These are phyloP conservation scores for Drosophila asahinai DNA, from an alignment of 1,140 invertebrate genomes.

Conservation along the genomic window DNA sequence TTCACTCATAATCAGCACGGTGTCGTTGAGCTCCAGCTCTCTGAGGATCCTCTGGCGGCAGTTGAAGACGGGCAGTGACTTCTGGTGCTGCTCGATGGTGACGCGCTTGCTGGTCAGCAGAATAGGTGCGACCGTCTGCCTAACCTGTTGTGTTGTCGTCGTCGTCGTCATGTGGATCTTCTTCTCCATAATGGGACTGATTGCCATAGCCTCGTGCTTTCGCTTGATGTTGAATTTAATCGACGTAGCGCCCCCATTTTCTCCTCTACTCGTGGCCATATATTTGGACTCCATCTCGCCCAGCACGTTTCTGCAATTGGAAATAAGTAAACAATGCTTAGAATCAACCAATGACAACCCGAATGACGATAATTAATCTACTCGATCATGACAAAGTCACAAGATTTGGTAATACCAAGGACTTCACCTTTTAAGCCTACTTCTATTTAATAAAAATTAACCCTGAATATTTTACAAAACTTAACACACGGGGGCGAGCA, in stretches of 20 bases:
- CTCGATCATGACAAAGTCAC: background rate
- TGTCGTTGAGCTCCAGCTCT: conserved; percentile 83
- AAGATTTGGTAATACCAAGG: background rate
- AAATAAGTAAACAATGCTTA: conserved; percentile 2
- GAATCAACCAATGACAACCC: background rate
- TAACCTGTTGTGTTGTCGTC: conserved; percentile 1
- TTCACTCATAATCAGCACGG: conserved; percentile 93
- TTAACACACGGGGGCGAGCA: background rate
- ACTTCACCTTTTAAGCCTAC: background rate
- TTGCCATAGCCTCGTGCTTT: conserved; percentile 43
- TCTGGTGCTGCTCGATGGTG: conserved; percentile 62
- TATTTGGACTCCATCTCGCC: conserved; percentile 64
- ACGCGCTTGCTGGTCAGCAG: conserved; percentile 27
- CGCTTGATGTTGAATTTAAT: conserved; percentile 55
- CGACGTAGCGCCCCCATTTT: conserved; percentile 7
- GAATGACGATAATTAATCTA: background rate
- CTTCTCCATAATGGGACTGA: conserved; percentile 36
- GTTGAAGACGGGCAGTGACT: conserved; percentile 64
- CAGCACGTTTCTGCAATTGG: conserved; percentile 26
- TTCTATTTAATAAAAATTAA: background rate
- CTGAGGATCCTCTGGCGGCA: conserved; percentile 66
- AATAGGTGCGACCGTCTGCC: conserved; percentile 14
- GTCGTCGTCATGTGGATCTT: conserved; percentile 9
- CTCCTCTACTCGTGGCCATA: conserved; percentile 43
- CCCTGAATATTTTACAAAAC: conserved; percentile 17